Conservation (phyloP, 2,888 invertebrate species). For the Microdon myrmicae region DNA sequence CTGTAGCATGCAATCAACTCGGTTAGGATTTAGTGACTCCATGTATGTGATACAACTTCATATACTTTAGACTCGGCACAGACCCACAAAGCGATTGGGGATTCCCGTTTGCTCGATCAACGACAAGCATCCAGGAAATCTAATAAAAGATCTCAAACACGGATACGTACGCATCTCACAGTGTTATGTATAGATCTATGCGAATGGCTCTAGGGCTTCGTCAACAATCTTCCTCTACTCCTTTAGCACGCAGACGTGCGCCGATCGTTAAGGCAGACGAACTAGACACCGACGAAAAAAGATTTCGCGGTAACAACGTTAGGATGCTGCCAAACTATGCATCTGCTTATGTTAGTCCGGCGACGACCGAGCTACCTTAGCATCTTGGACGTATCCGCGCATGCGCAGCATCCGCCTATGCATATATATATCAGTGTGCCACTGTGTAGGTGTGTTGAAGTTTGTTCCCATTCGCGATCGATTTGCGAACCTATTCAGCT, state of each 20-base stretch:
- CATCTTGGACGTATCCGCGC: too few relatives aligned
- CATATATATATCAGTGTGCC: too few relatives aligned
- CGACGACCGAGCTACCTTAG: conserved; percentile 42
- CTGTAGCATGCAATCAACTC: conserved; percentile 50
- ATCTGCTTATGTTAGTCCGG: conserved; percentile 33
- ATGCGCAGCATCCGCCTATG: conserved; percentile 4
- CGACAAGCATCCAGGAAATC: conserved; percentile 43
- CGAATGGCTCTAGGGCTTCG: conserved; percentile 50
- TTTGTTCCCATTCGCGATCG: conserved; percentile 37
- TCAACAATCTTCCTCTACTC: conserved; percentile 19
- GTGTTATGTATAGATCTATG: conserved; percentile 50
- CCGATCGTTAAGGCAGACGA: conserved; percentile 31
- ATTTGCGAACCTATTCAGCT: conserved; percentile 44
- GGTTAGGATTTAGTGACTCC: conserved; percentile 46
- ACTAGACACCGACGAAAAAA: conserved; percentile 29
- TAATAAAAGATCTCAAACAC: conserved; percentile 51
- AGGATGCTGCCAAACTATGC: conserved; percentile 33
- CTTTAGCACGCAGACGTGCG: neutral
- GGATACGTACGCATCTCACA: conserved; percentile 48
- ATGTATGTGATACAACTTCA: conserved; percentile 34
- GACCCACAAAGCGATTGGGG: conserved; percentile 18
- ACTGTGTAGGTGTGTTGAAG: conserved; percentile 17
- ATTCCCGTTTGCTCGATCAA: conserved; percentile 19
- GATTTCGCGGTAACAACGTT: conserved; percentile 41
- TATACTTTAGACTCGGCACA: neutral